Conservation (phyloP, 2,888 invertebrate species). For the Nomada ruficornis region DNA sequence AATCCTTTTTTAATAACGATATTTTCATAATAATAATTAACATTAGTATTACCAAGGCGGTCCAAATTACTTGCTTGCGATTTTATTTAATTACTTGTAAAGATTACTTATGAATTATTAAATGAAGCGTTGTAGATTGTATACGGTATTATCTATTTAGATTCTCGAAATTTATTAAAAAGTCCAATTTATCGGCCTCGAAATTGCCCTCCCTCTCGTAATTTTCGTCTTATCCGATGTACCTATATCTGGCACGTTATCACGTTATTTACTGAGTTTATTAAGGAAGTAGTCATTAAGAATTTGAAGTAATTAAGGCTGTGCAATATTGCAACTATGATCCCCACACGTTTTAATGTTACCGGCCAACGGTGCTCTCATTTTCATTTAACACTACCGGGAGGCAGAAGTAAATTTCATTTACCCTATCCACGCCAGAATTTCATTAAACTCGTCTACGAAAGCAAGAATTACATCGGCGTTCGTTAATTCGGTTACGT, state of each 20-base stretch:
- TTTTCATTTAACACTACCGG: conserved; percentile 35
- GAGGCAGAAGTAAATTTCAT: conserved; percentile 55
- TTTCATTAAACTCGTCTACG: conserved; percentile 64
- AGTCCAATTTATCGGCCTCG: no score
- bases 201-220: no score
- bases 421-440: conserved; percentile 32
- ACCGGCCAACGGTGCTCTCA: conserved; percentile 19
- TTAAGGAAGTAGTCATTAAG: conserved; percentile 11
- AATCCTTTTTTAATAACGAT: no score
- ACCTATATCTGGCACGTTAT: neutral
- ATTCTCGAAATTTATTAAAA: no score
- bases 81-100: no score
- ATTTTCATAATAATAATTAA: no score
- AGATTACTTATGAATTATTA: no score
- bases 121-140: no score
- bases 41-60: no score
- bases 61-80: no score
- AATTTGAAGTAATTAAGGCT: conserved; percentile 23
- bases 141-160: no score
- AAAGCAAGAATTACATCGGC: conserved; percentile 47
- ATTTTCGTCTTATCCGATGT: neutral
- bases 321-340: conserved; percentile 20
- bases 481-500: conserved; percentile 51
- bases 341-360: conserved; percentile 19
- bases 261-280: neutral